A percentile compares a stretch with the other conserved stretches of the same genome.
phyloP scores from a whole-genome alignment of 1,140 invertebrate genomes.

The Archegozetes longisetosus region DNA sequence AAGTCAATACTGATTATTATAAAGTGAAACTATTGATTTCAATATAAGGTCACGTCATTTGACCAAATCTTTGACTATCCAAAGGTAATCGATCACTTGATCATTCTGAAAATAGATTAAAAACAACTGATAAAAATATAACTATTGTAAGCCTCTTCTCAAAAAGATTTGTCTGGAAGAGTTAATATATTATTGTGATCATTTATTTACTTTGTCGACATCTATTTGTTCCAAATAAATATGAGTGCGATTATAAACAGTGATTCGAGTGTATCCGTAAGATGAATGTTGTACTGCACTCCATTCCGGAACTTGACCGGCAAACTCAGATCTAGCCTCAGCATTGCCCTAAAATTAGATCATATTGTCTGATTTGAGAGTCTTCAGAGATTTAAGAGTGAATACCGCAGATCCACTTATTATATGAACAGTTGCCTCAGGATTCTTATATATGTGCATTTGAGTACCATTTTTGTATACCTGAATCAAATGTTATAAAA shows the following conservation, averaged over 20 bases:
- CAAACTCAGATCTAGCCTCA: too few relatives aligned
- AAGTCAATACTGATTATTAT: too few relatives aligned
- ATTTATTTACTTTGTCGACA: not conserved
- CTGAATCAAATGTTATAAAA: not conserved
- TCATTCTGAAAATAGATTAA: not conserved
- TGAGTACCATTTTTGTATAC: not conserved
- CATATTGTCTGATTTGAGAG: too few relatives aligned
- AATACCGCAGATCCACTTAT: slow-evolving; percentile 56
- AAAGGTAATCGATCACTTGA: not conserved
- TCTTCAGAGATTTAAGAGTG: too few relatives aligned
- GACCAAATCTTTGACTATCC: too few relatives aligned
- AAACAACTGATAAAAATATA: not conserved
- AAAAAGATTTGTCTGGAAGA: too few relatives aligned
- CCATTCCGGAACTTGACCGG: slow-evolving; percentile 46
- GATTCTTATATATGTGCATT: slow-evolving; percentile 51
- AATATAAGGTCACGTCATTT: too few relatives aligned
- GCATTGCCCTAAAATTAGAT: too few relatives aligned
- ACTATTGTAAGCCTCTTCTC: not conserved
- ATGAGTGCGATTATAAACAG: slow-evolving; percentile 63
- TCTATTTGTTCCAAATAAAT: slow-evolving; percentile 76
- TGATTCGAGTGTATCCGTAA: slow-evolving; percentile 80
- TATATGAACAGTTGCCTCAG: slow-evolving; percentile 76
- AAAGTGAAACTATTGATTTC: too few relatives aligned
- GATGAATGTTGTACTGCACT: slow-evolving; percentile 69
- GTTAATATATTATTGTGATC: not conserved